Conservation (phyloP, 2,888 invertebrate species). For the Octonoba sinensis region DNA sequence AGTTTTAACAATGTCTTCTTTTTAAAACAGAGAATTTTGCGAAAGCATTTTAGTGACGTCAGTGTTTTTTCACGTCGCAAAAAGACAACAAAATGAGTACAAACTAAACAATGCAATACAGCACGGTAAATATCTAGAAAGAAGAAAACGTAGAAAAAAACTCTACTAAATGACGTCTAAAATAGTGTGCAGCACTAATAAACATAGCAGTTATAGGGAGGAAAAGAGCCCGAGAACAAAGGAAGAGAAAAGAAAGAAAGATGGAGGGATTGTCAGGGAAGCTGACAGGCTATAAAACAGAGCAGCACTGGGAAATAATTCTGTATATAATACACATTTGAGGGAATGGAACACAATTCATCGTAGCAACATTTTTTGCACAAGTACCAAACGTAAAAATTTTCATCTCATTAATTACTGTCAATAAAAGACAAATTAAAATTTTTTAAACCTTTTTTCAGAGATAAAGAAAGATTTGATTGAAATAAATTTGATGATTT, state of each 20-base stretch:
- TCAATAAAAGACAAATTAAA: no score
- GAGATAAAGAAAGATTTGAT: no score
- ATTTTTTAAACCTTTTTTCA: no score
- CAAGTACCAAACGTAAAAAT: no score
- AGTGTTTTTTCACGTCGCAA: no score
- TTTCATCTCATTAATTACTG: no score
- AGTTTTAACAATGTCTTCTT: background rate
- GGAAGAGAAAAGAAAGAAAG: slow-evolving; percentile 20
- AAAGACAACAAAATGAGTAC: no score
- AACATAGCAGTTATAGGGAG: slow-evolving; percentile 40
- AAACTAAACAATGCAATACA: no score
- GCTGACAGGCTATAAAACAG: slow-evolving; percentile 13
- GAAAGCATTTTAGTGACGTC: no score
- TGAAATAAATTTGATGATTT: no score
- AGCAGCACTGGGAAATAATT: background rate
- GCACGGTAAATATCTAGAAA: background rate
- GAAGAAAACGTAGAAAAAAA: slow-evolving; percentile 7
- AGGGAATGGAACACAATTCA: background rate
- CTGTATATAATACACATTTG: slow-evolving; percentile 2
- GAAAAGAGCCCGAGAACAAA: slow-evolving; percentile 57
- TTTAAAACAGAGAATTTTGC: background rate
- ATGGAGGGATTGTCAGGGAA: slow-evolving; percentile 18
- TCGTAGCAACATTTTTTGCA: background rate
- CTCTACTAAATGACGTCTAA: slow-evolving; percentile 18
- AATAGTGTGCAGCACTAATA: slow-evolving; percentile 19